Percentiles rank a stretch among this genome's conserved stretches.
These are phyloP conservation scores for Pemphigus obesinymphae DNA, from an alignment of 1,140 invertebrate genomes.

Conservation along the genomic window DNA sequence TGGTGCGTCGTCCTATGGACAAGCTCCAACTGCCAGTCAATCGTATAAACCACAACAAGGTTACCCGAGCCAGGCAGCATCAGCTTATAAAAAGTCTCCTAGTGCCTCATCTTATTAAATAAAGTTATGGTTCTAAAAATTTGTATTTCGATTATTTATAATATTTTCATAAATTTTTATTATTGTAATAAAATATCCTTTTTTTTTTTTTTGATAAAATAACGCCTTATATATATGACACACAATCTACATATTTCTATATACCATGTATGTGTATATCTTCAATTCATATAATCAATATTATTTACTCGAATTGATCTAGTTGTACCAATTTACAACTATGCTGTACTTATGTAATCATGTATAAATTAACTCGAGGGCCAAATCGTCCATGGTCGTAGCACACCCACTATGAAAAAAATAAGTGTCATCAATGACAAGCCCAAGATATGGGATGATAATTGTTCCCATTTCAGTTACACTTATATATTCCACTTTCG, in stretches of 20 bases:
- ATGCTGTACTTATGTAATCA: neutral
- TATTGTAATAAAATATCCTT: neutral
- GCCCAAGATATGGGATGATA: neutral
- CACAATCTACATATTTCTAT: slow-evolving; percentile 26
- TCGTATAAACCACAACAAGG: neutral
- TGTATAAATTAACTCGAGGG: slow-evolving; percentile 12
- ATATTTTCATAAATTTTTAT: neutral
- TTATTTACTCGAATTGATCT: neutral
- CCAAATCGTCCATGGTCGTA: neutral
- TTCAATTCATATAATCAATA: neutral
- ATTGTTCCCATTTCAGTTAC: neutral
- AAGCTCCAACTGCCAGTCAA: neutral
- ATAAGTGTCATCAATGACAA: neutral
- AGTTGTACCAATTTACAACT: too few relatives aligned
- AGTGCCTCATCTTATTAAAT: neutral
- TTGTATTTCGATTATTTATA: slow-evolving; percentile 6
- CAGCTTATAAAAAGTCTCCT: slow-evolving; percentile 1
- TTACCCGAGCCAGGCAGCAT: neutral
- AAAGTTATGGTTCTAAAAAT: neutral
- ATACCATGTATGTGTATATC: neutral
- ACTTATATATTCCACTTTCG: neutral
- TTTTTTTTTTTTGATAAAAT: slow-evolving; percentile 27
- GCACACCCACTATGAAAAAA: neutral
- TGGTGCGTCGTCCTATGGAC: neutral
- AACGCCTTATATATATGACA: slow-evolving; percentile 12